phyloP scores from a whole-genome alignment of 2,113 vertebrate genomes.

The Scalopus aquaticus region DNA sequence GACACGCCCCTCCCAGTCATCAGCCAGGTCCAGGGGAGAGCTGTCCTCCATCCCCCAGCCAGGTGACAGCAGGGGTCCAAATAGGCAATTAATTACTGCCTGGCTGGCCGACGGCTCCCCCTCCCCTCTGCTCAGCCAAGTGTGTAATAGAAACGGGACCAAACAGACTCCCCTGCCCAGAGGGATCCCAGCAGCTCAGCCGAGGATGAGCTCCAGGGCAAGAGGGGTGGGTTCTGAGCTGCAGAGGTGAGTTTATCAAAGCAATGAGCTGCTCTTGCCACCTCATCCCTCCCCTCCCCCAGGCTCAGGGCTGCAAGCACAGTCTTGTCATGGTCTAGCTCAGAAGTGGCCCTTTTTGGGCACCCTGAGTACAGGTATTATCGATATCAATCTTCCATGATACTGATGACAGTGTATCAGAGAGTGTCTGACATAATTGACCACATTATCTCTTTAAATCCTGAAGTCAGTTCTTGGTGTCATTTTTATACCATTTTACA shows the following conservation, averaged over 20 bases:
- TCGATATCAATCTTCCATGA: background rate
- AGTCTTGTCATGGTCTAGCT: background rate
- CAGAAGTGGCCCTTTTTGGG: background rate
- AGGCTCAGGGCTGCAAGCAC: background rate
- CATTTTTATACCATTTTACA: background rate
- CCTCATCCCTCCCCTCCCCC: slow-evolving; percentile 8
- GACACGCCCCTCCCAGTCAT: slow-evolving; percentile 50
- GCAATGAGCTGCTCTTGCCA: slow-evolving; percentile 64
- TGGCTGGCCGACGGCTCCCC: slow-evolving; percentile 70
- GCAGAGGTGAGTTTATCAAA: slow-evolving; percentile 78
- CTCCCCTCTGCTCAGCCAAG: slow-evolving; percentile 89
- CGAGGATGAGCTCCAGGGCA: slow-evolving; percentile 77
- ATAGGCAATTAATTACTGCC: slow-evolving; percentile 89
- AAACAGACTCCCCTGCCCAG: slow-evolving; percentile 84
- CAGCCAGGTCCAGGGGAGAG: slow-evolving; percentile 73
- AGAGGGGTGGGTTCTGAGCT: background rate
- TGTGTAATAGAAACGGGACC: slow-evolving; percentile 95
- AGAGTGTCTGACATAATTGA: background rate
- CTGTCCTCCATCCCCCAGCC: slow-evolving; percentile 70
- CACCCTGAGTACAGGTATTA: background rate
- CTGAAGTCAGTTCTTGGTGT: background rate
- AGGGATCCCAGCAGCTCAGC: slow-evolving; percentile 82
- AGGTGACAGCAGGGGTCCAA: slow-evolving; percentile 84
- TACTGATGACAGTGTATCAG: background rate
- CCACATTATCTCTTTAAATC: background rate